Evolutionary conservation across 2,888 invertebrate genomes (phyloP), one percentile per base, ranked within the genome.

Genomic region (Taenaris catops): DNA sequence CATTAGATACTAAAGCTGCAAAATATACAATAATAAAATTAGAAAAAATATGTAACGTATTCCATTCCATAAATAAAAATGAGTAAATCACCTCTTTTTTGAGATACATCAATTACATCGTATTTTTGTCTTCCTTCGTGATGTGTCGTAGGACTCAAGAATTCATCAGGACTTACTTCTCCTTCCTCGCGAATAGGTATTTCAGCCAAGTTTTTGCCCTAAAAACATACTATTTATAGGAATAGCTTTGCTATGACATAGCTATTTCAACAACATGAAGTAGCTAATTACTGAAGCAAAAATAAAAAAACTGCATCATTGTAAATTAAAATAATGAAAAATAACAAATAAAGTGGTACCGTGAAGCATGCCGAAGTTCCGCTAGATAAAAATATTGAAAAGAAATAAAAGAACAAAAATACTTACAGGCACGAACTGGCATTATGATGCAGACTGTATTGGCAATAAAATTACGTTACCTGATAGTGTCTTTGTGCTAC

Each of bases 1-100:
- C 92, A 21, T 92, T 91, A 51, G 90, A 90, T 38, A 95, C 90
- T 55, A 95, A 83, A 41, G 89, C 93, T 92, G 69, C 33, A 88
- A 79, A n/a, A n/a, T n/a, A n/a, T n/a, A n/a, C n/a, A n/a, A n/a
- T n/a, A n/a, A n/a, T n/a, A n/a, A n/a, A n/a, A n/a, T n/a, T n/a
- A n/a, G n/a, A n/a, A n/a, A n/a, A n/a, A n/a, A n/a, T n/a, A n/a
- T n/a, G n/a, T n/a, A n/a, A n/a, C n/a, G n/a, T n/a, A n/a, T n/a
- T n/a, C n/a, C n/a, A n/a, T n/a, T n/a, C n/a, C n/a, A n/a, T n/a
- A n/a, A n/a, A n/a, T n/a, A n/a, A n/a, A n/a, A n/a, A n/a, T n/a
- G n/a, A n/a, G n/a, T n/a, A n/a, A 5, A 6, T 45, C 63, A 89
- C 89, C 87, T 74, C 89, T 79, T 58, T 92, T 92, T 53, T 91